phyloP scores from a whole-genome alignment of 2,888 invertebrate genomes.

The Agrenia bidenticulata region DNA sequence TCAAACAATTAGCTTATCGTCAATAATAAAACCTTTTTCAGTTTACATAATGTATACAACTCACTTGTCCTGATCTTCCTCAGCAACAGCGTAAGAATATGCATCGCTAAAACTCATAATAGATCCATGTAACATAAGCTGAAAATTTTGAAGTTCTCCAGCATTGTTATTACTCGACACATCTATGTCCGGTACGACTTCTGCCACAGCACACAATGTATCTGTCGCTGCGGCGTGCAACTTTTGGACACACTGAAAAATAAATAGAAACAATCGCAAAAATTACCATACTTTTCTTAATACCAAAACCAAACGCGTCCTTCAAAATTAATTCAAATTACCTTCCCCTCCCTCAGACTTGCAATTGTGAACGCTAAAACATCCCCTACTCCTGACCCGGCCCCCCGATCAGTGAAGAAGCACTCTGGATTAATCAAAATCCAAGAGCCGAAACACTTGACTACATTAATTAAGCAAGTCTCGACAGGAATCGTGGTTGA shows the following conservation, averaged over 20 bases:
- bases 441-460: slow-evolving; percentile 51
- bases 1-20: not conserved
- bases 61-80: slow-evolving; percentile 87
- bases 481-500: slow-evolving; percentile 39
- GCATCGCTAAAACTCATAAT: slow-evolving; percentile 77
- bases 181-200: slow-evolving; percentile 70
- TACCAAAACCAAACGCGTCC: not conserved
- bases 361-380: slow-evolving; percentile 45
- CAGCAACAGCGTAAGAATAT: slow-evolving; percentile 86
- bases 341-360: slow-evolving; percentile 47
- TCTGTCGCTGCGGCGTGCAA: slow-evolving; percentile 90
- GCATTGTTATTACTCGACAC: slow-evolving; percentile 58
- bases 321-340: slow-evolving; percentile 19
- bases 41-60: slow-evolving; percentile 10
- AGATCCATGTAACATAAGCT: slow-evolving; percentile 77
- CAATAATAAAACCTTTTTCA: not conserved
- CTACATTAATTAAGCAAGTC: slow-evolving; percentile 41
- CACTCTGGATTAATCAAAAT: slow-evolving; percentile 50
- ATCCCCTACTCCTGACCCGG: slow-evolving; percentile 23
- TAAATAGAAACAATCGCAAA: slow-evolving; percentile 9
- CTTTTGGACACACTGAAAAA: slow-evolving; percentile 53
- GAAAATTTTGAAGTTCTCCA: slow-evolving; percentile 68
- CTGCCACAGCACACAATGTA: slow-evolving; percentile 81
- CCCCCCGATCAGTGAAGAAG: slow-evolving; percentile 45
- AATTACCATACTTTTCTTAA: not conserved